These are phyloP conservation scores for Trogon surrucura DNA, from an alignment of 2,113 vertebrate species.

Conservation along the genomic window DNA sequence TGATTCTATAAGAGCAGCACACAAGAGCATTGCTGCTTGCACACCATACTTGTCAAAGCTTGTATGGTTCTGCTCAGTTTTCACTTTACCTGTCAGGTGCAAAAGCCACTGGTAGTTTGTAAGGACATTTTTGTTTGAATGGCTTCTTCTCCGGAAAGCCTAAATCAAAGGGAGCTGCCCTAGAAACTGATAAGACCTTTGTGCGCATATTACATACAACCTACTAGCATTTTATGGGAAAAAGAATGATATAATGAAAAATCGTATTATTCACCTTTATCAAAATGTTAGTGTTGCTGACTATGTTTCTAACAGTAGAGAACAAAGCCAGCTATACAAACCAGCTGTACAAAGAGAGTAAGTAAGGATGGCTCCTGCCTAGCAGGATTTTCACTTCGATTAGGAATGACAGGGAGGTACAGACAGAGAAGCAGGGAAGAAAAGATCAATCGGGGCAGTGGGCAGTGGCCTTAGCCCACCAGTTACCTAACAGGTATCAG, in stretches of 20 bases:
- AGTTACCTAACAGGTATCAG: fast-evolving
- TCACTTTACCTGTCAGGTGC: not conserved
- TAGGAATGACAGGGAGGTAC: not conserved
- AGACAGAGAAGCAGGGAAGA: not conserved
- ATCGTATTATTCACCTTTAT: not conserved
- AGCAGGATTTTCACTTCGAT: not conserved
- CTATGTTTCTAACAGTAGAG: not conserved
- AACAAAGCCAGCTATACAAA: not conserved
- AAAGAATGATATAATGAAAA: not conserved
- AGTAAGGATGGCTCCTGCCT: not conserved
- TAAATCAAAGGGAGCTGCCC: not conserved
- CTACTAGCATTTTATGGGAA: not conserved
- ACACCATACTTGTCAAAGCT: not conserved
- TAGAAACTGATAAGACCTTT: not conserved
- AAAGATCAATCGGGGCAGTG: not conserved
- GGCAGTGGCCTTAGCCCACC: not conserved
- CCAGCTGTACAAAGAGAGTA: not conserved
- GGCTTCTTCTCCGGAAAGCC: not conserved
- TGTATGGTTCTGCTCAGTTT: not conserved
- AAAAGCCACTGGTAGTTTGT: not conserved
- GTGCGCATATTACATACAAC: not conserved
- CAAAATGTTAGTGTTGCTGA: not conserved
- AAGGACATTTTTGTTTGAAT: not conserved
- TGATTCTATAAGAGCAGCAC: not conserved
- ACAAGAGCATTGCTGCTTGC: not conserved